These are phyloP conservation scores for Eubasilissa regina DNA, from an alignment of 1,140 invertebrate species.

Conservation along the genomic window DNA sequence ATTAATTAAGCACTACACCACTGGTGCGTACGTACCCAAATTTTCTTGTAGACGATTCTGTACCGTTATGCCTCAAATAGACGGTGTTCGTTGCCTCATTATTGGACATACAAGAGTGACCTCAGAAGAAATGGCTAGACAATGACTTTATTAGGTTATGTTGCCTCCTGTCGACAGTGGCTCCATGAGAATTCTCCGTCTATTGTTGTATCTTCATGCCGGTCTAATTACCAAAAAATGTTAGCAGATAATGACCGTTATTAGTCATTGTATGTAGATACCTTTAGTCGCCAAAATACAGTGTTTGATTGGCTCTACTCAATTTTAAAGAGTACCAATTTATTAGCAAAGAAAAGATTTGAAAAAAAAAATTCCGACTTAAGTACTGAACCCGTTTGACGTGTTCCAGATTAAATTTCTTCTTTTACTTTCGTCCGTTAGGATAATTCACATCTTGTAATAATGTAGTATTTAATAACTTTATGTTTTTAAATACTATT, in stretches of 20 bases:
- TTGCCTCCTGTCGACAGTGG: conserved; percentile 19
- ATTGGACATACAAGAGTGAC: conserved; percentile 40
- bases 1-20: too few relatives aligned
- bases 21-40: too few relatives aligned
- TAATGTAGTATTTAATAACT: too few relatives aligned
- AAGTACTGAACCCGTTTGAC: too few relatives aligned
- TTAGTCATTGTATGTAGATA: neutral
- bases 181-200: conserved; percentile 27
- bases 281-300: neutral
- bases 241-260: conserved; percentile 22
- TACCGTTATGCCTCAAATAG: conserved; percentile 31
- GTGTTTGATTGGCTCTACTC: conserved; percentile 9
- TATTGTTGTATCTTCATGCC: conserved; percentile 9
- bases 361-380: too few relatives aligned
- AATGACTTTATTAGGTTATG: conserved; percentile 42
- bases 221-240: conserved; percentile 24
- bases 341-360: too few relatives aligned
- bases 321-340: neutral
- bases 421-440: too few relatives aligned
- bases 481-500: too few relatives aligned
- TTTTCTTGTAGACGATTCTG: neutral
- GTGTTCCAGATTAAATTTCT: too few relatives aligned
- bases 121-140: conserved; percentile 10
- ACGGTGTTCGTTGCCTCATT: conserved; percentile 18
- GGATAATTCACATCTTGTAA: too few relatives aligned